A percentile compares a stretch with the other conserved stretches of the same genome.
These are phyloP conservation scores for Sitodiplosis mosellana DNA, from an alignment of 1,140 invertebrate species.

Conservation along the genomic window DNA sequence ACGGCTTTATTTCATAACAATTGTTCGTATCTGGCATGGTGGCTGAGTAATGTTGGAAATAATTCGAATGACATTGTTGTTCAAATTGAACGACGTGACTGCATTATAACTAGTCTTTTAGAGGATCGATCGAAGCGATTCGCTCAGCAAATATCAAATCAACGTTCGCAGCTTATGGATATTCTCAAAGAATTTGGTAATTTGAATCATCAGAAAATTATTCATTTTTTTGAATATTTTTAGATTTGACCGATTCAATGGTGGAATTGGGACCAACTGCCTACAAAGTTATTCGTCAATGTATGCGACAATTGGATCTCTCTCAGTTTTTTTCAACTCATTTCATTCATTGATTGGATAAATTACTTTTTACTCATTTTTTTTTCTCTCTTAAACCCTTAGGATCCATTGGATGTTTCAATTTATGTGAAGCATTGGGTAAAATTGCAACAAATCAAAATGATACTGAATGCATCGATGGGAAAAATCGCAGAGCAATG, in stretches of 20 bases:
- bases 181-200: conserved; percentile 51
- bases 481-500: conserved; percentile 77
- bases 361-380: too few relatives aligned
- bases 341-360: too few relatives aligned
- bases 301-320: conserved; percentile 65
- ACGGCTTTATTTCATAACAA: conserved; percentile 85
- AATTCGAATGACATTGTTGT: conserved; percentile 1
- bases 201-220: too few relatives aligned
- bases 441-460: conserved; percentile 64
- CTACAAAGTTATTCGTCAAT: conserved; percentile 59
- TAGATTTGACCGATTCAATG: conserved; percentile 38
- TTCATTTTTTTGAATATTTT: conserved; percentile 5
- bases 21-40: conserved; percentile 71
- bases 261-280: conserved; percentile 37
- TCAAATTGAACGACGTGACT: conserved; percentile 18
- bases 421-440: conserved; percentile 52
- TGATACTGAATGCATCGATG: conserved; percentile 63
- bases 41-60: conserved; percentile 18
- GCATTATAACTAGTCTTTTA: conserved; percentile 31
- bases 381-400: too few relatives aligned
- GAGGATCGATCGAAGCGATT: conserved; percentile 46
- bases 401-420: conserved; percentile 38
- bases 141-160: conserved; percentile 48
- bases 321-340: too few relatives aligned
- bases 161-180: conserved; percentile 49